A percentile compares a stretch with the other conserved stretches of the same genome.
phyloP scores from a whole-genome alignment of 2,888 invertebrate genomes.

The Lagria hirta region DNA sequence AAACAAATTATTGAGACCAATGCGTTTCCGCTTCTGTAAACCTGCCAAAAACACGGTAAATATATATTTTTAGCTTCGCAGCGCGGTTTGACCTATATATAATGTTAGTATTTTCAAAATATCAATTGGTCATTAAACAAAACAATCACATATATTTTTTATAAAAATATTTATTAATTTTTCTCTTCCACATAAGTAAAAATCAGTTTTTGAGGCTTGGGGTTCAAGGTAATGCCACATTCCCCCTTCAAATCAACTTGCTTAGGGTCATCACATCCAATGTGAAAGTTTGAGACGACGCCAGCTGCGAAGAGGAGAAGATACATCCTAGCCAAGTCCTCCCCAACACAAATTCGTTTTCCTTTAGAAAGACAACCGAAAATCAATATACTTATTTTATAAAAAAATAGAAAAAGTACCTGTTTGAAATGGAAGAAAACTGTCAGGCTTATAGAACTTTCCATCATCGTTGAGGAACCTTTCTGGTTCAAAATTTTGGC shows the following conservation, averaged over 20 bases:
- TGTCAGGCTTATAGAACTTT: conserved; percentile 62
- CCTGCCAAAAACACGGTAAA: no score
- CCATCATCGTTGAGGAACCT: conserved; percentile 70
- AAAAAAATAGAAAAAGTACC: conserved; percentile 60
- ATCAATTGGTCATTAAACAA: no score
- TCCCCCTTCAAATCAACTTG: conserved; percentile 66
- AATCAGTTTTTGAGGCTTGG: conserved; percentile 60
- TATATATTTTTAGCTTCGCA: no score
- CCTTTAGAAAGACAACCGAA: conserved; percentile 56
- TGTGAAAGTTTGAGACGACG: conserved; percentile 61
- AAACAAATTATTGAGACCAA: no score
- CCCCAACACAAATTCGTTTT: conserved; percentile 83
- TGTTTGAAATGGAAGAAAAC: conserved; percentile 81
- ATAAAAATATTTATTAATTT: no score
- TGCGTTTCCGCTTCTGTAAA: no score
- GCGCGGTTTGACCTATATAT: no score
- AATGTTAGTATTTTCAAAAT: conserved; percentile 2
- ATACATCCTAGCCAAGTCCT: conserved; percentile 76
- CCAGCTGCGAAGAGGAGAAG: conserved; percentile 65
- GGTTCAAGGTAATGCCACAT: conserved; percentile 74
- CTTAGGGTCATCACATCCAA: conserved; percentile 50
- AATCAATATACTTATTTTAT: neutral
- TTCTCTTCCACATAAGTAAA: no score
- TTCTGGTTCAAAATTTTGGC: conserved; percentile 67
- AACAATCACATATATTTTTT: no score